Evolutionary conservation across 2,888 invertebrate genomes (phyloP), one percentile per base, ranked within the genome.

Genomic region (Megaustenia siamemsis): DNA sequence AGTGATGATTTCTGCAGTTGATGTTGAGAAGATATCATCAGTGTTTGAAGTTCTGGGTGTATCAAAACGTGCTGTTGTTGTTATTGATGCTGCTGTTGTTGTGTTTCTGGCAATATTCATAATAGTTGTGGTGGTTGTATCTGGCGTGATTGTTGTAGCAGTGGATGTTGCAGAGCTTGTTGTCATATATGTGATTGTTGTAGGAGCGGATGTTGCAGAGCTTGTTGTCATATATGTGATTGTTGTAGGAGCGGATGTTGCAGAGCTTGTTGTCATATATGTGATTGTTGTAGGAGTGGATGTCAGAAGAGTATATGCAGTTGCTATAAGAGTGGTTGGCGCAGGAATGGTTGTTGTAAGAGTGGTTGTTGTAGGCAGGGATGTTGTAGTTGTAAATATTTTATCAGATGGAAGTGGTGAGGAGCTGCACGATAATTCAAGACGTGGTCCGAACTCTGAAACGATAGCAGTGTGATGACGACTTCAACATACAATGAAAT

Each of bases 381-480:
- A 12, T 56, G 66, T 43, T 12, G 78, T n/a, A 12, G 78, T 63
- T 63, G 78, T 79, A 43, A 79, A 28, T 43, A 79, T 45, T 28
- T 53, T 79, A 24, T 79, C 78, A 0, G 66, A 32, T 28, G 78
- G 78, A 40, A 79, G 66, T 38, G 45, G 43, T 38, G 78, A 43
- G 5, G 78, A 79, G 28, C 66, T 63, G 66, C 78, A 79, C 0
- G 78, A 79, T 28, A 79, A n/a, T n/a, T 28, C 43, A 5, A 79
- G 63, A 18, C 49, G 12, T 40, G 78, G 66, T 15, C 78, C 78
- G 28, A 28, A 28, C 40, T 79, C 78, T 79, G 66, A 66, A 63
- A 18, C 1, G 15, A 53, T 12, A 35, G 12, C 24, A 49, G 49
- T 49, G 56, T 56, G 21, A 21, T 56, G n/a, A n/a, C n/a, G n/a